Evolutionary conservation across 2,113 vertebrate species (phyloP).

Genomic region (Pachycephala philippinensis): DNA sequence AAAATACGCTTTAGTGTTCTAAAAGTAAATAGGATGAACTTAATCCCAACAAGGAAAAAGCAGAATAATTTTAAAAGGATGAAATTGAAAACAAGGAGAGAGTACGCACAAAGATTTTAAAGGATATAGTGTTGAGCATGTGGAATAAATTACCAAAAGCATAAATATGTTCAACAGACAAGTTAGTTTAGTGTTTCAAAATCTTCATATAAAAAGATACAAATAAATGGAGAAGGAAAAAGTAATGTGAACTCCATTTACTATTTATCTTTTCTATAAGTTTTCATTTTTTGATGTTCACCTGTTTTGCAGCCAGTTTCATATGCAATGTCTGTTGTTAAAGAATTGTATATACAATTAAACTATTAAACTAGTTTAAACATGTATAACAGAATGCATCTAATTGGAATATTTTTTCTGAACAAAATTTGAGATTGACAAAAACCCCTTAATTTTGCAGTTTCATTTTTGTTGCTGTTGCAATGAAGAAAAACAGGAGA

Average conservation of each 20-base stretch:
- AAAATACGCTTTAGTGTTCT: background rate
- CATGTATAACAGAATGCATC: background rate
- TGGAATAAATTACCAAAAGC: background rate
- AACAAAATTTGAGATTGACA: background rate
- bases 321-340: background rate
- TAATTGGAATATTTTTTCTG: background rate
- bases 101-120: background rate
- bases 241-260: background rate
- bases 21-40: background rate
- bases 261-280: background rate
- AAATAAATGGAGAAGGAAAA: background rate
- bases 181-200: background rate
- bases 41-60: background rate
- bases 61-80: background rate
- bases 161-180: background rate
- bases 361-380: background rate
- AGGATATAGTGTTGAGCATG: background rate
- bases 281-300: background rate
- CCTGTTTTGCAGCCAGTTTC: background rate
- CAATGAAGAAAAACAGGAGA: background rate
- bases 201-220: background rate
- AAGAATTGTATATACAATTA: background rate
- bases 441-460: rapidly evolving
- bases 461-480: background rate
- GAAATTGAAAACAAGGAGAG: background rate